Evolutionary conservation across 2,113 vertebrate genomes (phyloP).

Genomic region (Phodopus roborovskii): DNA sequence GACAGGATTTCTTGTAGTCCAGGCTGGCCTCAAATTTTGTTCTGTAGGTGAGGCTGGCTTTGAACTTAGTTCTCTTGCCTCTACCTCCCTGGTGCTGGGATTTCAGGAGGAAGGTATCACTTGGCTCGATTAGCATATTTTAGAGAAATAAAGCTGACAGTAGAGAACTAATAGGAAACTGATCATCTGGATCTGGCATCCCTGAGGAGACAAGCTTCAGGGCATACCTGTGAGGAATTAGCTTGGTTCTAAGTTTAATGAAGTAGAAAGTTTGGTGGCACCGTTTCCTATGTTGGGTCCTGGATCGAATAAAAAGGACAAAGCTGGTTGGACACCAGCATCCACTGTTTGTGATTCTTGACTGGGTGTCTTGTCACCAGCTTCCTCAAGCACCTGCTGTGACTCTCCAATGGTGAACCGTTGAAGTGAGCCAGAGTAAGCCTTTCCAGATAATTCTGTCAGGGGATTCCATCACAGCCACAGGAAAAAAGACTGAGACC

Average conservation of each 20-base stretch:
- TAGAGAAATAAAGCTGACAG: slow-evolving; percentile 43
- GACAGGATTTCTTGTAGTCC: background rate
- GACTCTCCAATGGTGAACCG: background rate
- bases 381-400: background rate
- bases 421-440: background rate
- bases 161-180: slow-evolving; percentile 3
- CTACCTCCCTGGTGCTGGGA: background rate
- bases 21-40: background rate
- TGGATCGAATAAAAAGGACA: background rate
- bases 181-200: background rate
- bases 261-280: too few relatives aligned
- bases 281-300: background rate
- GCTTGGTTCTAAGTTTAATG: background rate
- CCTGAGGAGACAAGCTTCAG: background rate
- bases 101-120: background rate
- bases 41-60: background rate
- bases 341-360: background rate
- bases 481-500: background rate
- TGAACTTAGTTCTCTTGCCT: background rate
- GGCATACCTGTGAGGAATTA: background rate
- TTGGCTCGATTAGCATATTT: background rate
- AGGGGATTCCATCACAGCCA: background rate
- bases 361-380: background rate
- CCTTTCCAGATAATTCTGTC: background rate
- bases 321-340: too few relatives aligned